Evolutionary conservation across 2,888 invertebrate genomes (phyloP).

Genomic region (Netelia fuscicornis): DNA sequence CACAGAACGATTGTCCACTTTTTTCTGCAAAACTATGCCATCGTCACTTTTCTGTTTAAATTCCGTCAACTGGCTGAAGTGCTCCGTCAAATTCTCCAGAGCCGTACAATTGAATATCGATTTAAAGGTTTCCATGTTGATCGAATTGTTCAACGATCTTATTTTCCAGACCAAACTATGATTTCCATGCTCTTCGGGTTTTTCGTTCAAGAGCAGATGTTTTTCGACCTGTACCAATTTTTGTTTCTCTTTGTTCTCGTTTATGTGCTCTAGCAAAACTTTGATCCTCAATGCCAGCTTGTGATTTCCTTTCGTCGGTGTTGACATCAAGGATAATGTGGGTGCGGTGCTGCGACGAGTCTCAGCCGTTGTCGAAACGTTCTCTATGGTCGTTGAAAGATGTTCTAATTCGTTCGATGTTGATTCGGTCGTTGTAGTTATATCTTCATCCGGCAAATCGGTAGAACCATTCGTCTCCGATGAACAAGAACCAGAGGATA

Average conservation of each 20-base stretch:
- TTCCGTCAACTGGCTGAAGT: slow-evolving; percentile 26
- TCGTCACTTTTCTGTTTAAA: neutral
- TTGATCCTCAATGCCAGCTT: slow-evolving; percentile 70
- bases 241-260: slow-evolving; percentile 68
- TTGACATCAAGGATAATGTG: neutral
- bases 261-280: slow-evolving; percentile 71
- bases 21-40: neutral
- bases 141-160: slow-evolving; percentile 69
- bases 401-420: slow-evolving; percentile 27
- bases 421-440: slow-evolving; percentile 4
- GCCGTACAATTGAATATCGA: slow-evolving; percentile 71
- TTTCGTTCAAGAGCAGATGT: slow-evolving; percentile 69
- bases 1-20: neutral
- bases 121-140: slow-evolving; percentile 67
- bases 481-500: slow-evolving; percentile 33
- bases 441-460: neutral
- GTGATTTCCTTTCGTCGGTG: slow-evolving; percentile 34
- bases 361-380: slow-evolving; percentile 43
- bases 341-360: slow-evolving; percentile 51
- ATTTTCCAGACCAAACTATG: slow-evolving; percentile 67
- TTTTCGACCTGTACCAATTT: slow-evolving; percentile 72
- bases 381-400: slow-evolving; percentile 6
- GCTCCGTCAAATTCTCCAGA: slow-evolving; percentile 53
- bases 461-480: slow-evolving; percentile 8
- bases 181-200: slow-evolving; percentile 55